Base-by-base conservation (phyloP, 2,113 vertebrate genomes). In the Brevimyrus niger region DNA sequence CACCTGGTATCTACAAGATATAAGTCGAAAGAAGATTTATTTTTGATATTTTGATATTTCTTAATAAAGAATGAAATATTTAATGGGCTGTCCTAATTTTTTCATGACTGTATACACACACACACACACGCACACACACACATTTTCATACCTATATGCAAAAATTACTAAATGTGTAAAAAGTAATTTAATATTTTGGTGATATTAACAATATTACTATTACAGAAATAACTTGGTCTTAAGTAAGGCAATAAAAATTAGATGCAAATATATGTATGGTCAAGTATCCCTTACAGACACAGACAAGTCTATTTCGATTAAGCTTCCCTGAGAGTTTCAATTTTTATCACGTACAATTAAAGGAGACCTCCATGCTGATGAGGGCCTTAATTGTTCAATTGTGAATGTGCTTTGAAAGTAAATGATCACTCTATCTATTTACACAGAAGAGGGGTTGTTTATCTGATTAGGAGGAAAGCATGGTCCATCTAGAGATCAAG, bases 321-420 rank as follows among this genome's bases (percentile, higher is more conserved):
- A 35, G 21, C 23, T n/a, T 10, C n/a, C 4, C 23, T n/a, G 19
- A 55, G 88, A 47, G 73, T 90, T 92, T 89, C 46, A 21, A 90
- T 90, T 90, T 89, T 42, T 61, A 47, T 88, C 89, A 89, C 89
- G 47, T 55, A 86, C 47, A 35, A 51, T 87, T 48, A 80, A 13
- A 31, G 61, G 58, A 19, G 23, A 19, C 65, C 35, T 82, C 69
- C 88, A 50, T 61, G 86, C 58, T 58, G 82, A 90, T 89, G 82
- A 73, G 80, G 51, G 58, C 38, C 89, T 85, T 84, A 91, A 90
- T 90, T 91, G 91, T 90, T 86, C 89, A 84, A 91, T 88, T 90
- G 88, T 73, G 61, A 88, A 87, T 58, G 46, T 83, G 90, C 38
- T 55, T 13, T 19, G 55, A 88, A 90, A 87, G 86, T 82, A 83